These are phyloP conservation scores for Brachionus asplanchnoidis DNA, from an alignment of 1,140 invertebrate species.

Conservation along the genomic window DNA sequence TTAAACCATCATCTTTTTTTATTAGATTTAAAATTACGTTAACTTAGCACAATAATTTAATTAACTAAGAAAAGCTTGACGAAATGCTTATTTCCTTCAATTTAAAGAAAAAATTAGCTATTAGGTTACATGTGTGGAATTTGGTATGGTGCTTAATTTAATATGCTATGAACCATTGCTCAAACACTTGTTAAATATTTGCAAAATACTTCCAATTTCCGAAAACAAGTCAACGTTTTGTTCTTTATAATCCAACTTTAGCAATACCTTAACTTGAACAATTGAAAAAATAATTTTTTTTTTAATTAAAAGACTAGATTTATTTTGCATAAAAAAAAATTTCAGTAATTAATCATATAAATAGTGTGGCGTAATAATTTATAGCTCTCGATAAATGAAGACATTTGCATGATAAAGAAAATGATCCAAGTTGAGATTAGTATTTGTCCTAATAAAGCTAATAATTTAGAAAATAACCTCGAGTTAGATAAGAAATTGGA, in stretches of 20 bases:
- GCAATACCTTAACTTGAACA: not conserved
- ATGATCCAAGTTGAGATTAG: not conserved
- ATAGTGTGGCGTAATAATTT: not conserved
- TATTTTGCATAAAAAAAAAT: not conserved
- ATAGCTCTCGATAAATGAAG: not conserved
- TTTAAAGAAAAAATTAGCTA: not conserved
- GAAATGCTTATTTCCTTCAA: not conserved
- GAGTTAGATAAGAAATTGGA: not conserved
- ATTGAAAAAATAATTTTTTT: not conserved
- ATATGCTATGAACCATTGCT: not conserved
- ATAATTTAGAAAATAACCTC: not conserved
- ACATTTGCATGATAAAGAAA: not conserved
- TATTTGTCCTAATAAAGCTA: not conserved
- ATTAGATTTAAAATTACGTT: not conserved
- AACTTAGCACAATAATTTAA: not conserved
- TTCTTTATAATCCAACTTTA: not conserved
- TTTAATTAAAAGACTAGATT: not conserved
- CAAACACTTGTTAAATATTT: not conserved
- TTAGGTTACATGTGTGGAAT: not conserved
- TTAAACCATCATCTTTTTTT: not conserved
- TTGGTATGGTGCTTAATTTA: not conserved
- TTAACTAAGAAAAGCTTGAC: not conserved
- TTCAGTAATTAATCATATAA: not conserved
- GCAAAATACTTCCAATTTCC: not conserved
- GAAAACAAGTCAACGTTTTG: not conserved